These are phyloP conservation scores for Prostheceraeus crozeri DNA, from an alignment of 2,888 invertebrate genomes.

Conservation along the genomic window DNA sequence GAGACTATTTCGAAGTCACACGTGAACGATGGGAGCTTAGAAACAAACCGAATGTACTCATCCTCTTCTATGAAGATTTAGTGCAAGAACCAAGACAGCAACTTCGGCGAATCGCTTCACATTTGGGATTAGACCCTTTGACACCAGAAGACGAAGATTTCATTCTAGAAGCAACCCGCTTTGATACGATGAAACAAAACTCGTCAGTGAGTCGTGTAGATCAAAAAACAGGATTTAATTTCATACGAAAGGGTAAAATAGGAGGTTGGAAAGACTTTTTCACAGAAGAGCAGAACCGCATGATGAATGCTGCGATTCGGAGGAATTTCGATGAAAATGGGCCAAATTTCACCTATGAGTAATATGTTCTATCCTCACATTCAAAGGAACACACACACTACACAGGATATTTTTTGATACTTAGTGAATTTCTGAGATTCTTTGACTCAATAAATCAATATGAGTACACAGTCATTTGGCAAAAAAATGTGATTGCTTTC, in stretches of 20 bases:
- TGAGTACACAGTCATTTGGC: too few relatives aligned
- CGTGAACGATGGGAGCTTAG: conserved; percentile 9
- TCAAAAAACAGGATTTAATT: background rate
- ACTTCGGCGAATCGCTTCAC: background rate
- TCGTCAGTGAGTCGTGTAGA: background rate
- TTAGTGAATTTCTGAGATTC: too few relatives aligned
- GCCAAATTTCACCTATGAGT: too few relatives aligned
- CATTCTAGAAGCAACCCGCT: background rate
- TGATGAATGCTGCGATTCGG: background rate
- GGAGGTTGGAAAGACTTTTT: conserved; percentile 30
- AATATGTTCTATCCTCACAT: too few relatives aligned
- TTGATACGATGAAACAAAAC: conserved; percentile 12
- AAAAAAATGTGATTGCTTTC: too few relatives aligned
- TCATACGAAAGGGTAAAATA: conserved; percentile 27
- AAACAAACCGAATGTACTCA: background rate
- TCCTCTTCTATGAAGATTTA: conserved; percentile 26
- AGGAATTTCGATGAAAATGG: too few relatives aligned
- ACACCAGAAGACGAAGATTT: background rate
- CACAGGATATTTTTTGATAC: too few relatives aligned
- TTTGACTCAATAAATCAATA: too few relatives aligned
- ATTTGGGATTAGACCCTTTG: background rate
- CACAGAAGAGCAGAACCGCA: conserved; percentile 20
- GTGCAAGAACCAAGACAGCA: background rate
- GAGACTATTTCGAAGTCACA: conserved; percentile 22
- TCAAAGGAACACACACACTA: too few relatives aligned